Percentiles rank a stretch among this genome's conserved stretches.
Evolutionary conservation across 64 coral and sea anemone species (phyloP).

Genomic region (Porites lutea): DNA sequence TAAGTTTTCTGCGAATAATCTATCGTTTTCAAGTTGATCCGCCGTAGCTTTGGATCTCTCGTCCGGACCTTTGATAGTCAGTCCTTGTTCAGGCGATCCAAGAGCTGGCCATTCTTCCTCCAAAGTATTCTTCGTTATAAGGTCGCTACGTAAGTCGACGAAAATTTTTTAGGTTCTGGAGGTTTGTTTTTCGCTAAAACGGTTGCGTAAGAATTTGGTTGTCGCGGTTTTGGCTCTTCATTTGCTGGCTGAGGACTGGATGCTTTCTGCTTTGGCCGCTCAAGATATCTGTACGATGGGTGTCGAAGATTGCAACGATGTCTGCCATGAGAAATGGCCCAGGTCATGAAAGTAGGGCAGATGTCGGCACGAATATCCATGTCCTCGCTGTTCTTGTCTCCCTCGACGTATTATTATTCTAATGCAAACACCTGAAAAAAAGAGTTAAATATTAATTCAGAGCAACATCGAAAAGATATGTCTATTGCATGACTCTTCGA

Average conservation of each 20-base stretch:
- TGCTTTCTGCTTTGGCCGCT: not conserved
- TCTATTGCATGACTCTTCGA: too few species aligned
- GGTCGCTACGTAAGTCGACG: not conserved
- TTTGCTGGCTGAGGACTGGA: not conserved
- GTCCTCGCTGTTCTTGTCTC: too few species aligned
- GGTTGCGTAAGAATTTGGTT: slow-evolving; percentile 11
- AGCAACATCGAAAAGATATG: too few species aligned
- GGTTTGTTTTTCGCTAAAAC: not conserved
- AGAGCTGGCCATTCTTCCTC: slow-evolving; percentile 14
- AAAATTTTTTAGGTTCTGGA: not conserved
- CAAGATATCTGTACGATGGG: slow-evolving; percentile 23
- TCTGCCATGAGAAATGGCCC: slow-evolving; percentile 22
- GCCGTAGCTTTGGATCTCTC: not conserved
- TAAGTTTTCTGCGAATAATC: not conserved
- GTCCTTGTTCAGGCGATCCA: not conserved
- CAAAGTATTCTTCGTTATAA: not conserved
- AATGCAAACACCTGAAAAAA: too few species aligned
- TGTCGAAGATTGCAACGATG: slow-evolving; percentile 20
- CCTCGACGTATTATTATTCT: too few species aligned
- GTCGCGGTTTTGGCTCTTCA: not conserved
- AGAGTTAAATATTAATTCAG: too few species aligned
- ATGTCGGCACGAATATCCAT: not conserved
- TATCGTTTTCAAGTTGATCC: not conserved
- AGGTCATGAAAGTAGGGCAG: slow-evolving; percentile 46
- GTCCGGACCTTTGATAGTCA: not conserved